A percentile compares a stretch with the other conserved stretches of the same genome.
phyloP scores from a whole-genome alignment of 2,888 invertebrate genomes.

The Nipponacmea schrenckii region DNA sequence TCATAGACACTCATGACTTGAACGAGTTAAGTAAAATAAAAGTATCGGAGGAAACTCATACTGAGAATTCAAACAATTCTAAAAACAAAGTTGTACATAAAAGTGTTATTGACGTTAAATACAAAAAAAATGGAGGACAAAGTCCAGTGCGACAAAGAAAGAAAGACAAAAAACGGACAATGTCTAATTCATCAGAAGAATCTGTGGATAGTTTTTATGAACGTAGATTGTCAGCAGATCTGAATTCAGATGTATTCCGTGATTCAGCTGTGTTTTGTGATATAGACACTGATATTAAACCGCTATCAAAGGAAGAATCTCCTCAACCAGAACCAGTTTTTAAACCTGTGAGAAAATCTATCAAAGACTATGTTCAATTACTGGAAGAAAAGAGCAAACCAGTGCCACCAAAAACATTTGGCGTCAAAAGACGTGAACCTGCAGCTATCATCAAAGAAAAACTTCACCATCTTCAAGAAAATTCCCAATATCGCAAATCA shows the following conservation, averaged over 20 bases:
- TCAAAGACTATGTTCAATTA: conserved; percentile 52
- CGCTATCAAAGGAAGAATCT: neutral
- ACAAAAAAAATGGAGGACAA: neutral
- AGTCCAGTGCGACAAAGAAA: neutral
- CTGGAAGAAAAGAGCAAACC: conserved; percentile 50
- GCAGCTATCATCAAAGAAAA: conserved; percentile 52
- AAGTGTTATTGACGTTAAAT: conserved; percentile 10
- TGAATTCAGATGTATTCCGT: conserved; percentile 75
- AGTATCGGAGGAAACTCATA: neutral
- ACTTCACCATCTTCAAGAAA: conserved; percentile 49
- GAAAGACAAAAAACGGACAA: conserved; percentile 8
- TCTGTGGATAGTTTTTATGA: conserved; percentile 54
- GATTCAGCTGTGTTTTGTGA: conserved; percentile 88
- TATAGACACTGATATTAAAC: conserved; percentile 37
- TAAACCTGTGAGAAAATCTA: conserved; percentile 39
- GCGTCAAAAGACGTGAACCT: conserved; percentile 49
- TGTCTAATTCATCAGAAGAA: conserved; percentile 28
- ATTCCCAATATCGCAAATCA: conserved; percentile 29
- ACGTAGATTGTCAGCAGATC: conserved; percentile 66
- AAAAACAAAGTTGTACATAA: conserved; percentile 7
- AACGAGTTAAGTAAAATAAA: neutral
- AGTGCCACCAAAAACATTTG: conserved; percentile 34
- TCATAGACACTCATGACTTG: conserved; percentile 26
- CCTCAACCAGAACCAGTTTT: conserved; percentile 8
- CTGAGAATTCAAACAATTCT: conserved; percentile 31